These are phyloP conservation scores for Athene cunicularia DNA, from an alignment of 2,113 vertebrate species.

Conservation along the genomic window DNA sequence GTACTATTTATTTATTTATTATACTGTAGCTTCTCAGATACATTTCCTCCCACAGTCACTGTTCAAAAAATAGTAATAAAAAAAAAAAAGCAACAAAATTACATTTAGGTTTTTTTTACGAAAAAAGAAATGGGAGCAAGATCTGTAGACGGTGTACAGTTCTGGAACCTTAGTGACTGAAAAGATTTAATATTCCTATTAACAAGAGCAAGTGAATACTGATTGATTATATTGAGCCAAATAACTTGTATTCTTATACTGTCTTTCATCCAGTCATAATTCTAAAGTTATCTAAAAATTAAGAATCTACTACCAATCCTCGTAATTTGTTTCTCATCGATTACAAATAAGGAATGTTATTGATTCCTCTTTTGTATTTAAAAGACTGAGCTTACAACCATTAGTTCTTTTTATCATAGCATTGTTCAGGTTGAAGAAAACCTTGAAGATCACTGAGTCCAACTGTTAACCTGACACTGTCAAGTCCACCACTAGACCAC, in stretches of 20 bases:
- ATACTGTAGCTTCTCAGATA: neutral
- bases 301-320: neutral
- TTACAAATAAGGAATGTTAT: constrained; percentile 8
- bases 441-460: neutral
- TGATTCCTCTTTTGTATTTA: constrained; percentile 33
- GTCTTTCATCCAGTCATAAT: constrained; percentile 5
- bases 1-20: constrained; percentile 2
- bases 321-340: constrained; percentile 43
- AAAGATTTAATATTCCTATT: constrained; percentile 33
- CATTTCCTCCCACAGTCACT: neutral
- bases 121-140: neutral
- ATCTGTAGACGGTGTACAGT: neutral
- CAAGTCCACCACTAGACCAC: neutral
- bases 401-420: neutral
- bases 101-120: neutral
- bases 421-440: neutral
- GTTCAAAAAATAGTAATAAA: neutral
- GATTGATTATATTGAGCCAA: neutral
- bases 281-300: constrained; percentile 11
- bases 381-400: neutral
- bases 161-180: neutral
- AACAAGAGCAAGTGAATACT: neutral
- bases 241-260: neutral
- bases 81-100: neutral
- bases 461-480: neutral